Conservation (phyloP, 2,113 vertebrate genomes). For the Nothoprocta perdicaria region DNA sequence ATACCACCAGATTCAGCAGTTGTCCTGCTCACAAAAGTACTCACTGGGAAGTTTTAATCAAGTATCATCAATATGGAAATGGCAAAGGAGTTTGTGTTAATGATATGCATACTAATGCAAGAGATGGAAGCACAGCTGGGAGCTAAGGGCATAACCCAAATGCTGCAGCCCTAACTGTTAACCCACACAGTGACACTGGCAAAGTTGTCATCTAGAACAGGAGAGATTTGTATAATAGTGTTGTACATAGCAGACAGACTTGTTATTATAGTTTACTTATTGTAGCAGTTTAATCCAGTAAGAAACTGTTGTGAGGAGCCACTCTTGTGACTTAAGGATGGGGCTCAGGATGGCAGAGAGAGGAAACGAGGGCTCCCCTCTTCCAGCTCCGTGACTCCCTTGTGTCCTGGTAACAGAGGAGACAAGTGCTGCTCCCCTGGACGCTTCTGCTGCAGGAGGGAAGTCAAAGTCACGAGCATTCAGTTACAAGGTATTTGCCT, state of each 20-base stretch:
- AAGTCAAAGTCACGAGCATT: neutral
- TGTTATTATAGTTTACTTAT: neutral
- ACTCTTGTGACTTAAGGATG: neutral
- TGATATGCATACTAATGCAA: neutral
- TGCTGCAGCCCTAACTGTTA: neutral
- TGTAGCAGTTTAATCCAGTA: neutral
- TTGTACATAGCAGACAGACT: neutral
- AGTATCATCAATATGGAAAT: neutral
- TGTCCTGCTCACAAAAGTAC: neutral
- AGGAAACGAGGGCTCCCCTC: neutral
- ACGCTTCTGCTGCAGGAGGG: neutral
- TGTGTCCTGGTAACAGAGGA: neutral
- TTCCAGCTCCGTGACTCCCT: accelerated
- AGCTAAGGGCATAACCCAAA: neutral
- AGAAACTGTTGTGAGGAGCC: neutral
- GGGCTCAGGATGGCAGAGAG: neutral
- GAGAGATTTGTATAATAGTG: neutral
- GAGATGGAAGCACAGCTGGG: neutral
- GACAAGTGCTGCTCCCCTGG: neutral
- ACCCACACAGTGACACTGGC: neutral
- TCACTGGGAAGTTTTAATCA: neutral
- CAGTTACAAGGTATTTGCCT: neutral
- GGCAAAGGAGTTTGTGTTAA: neutral
- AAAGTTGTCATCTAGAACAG: neutral
- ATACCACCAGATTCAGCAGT: neutral